phyloP scores from a whole-genome alignment of 2,888 invertebrate species.

The Leptinotarsa peninsularis region DNA sequence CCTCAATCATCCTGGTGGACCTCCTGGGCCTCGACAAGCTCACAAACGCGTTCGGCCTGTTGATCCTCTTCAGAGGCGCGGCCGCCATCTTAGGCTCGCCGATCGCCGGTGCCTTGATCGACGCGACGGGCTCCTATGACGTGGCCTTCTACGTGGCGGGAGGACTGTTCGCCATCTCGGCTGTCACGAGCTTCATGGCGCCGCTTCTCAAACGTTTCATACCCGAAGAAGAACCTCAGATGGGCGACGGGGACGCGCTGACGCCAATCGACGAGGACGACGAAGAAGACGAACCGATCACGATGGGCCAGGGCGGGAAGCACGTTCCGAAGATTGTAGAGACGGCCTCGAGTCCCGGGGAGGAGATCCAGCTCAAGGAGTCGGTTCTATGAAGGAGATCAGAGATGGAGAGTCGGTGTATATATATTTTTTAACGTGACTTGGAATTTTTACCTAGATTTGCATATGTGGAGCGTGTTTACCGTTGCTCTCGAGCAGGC shows the following conservation, averaged over 20 bases:
- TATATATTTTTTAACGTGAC: conserved; percentile 8
- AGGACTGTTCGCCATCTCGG: conserved; percentile 85
- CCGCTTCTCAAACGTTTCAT: conserved; percentile 76
- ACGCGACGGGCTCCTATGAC: conserved; percentile 86
- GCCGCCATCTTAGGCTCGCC: conserved; percentile 91
- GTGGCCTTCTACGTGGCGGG: conserved; percentile 95
- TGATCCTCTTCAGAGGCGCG: conserved; percentile 94
- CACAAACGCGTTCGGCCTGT: conserved; percentile 96
- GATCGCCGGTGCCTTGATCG: conserved; percentile 89
- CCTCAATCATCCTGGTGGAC: conserved; percentile 97
- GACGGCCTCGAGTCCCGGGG: conserved; percentile 76
- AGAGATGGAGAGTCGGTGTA: conserved; percentile 6
- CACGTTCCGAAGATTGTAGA: conserved; percentile 80
- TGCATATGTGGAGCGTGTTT: background rate
- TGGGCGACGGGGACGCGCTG: conserved; percentile 72
- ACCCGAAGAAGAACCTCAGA: conserved; percentile 63
- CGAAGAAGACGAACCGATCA: conserved; percentile 78
- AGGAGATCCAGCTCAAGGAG: conserved; percentile 78
- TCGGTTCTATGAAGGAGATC: conserved; percentile 73
- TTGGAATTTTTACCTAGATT: background rate
- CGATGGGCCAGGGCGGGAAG: conserved; percentile 68
- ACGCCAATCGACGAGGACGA: conserved; percentile 87
- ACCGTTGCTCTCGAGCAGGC: too few species aligned
- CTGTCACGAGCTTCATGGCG: conserved; percentile 85
- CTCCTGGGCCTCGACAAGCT: conserved; percentile 94